Conservation (phyloP, 2,888 invertebrate genomes). For the Lacanobia wlatinum region DNA sequence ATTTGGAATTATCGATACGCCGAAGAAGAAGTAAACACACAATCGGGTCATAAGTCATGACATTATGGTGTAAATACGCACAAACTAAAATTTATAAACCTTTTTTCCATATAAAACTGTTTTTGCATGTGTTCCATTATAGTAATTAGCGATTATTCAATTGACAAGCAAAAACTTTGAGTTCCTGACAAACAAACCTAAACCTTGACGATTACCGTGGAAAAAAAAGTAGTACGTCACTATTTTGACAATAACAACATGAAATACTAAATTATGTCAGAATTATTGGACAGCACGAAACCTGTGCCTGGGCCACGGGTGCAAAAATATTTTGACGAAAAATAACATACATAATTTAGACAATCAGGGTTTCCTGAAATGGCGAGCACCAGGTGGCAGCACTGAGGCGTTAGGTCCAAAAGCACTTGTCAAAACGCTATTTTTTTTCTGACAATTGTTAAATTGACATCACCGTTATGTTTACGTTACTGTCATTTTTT, state of each 20-base stretch:
- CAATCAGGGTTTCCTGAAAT: too few relatives aligned
- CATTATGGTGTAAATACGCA: neutral
- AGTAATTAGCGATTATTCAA: conserved; percentile 28
- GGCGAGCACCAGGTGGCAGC: too few relatives aligned
- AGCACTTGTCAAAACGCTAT: too few relatives aligned
- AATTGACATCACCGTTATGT: too few relatives aligned
- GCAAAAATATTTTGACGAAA: neutral
- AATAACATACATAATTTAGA: too few relatives aligned
- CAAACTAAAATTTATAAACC: neutral
- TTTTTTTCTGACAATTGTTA: too few relatives aligned
- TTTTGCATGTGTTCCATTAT: conserved; percentile 16
- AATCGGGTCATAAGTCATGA: conserved; percentile 3
- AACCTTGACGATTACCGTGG: neutral
- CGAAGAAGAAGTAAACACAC: neutral
- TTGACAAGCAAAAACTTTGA: conserved; percentile 9
- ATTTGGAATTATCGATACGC: neutral
- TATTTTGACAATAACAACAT: neutral
- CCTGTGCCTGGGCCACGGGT: neutral
- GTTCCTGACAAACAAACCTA: conserved; percentile 3
- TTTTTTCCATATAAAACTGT: neutral
- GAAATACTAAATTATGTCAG: neutral
- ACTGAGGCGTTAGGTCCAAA: too few relatives aligned
- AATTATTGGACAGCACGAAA: neutral
- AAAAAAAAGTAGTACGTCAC: neutral
- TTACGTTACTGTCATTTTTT: too few relatives aligned